phyloP scores from a whole-genome alignment of 1,140 invertebrate genomes.

The Lucilia sericata region DNA sequence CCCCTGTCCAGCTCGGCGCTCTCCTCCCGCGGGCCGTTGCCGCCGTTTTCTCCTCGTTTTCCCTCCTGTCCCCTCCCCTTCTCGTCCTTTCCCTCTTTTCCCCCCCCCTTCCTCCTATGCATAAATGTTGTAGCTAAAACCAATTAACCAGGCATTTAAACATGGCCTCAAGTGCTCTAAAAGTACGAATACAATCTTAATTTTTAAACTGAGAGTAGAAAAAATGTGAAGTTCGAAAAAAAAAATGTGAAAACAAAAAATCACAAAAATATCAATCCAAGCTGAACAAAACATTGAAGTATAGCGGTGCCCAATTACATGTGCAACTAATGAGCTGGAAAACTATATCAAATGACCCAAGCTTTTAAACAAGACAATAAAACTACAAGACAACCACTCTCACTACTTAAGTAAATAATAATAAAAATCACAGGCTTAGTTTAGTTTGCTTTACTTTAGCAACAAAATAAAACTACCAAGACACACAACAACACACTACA shows the following conservation, averaged over 20 bases:
- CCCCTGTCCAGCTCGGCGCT: too few relatives aligned
- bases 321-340: slow-evolving; percentile 47
- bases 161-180: neutral
- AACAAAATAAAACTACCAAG: neutral
- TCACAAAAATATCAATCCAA: neutral
- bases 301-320: slow-evolving; percentile 47
- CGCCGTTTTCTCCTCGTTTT: too few relatives aligned
- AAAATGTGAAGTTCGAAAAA: neutral
- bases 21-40: too few relatives aligned
- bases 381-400: neutral
- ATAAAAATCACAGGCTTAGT: slow-evolving; percentile 28
- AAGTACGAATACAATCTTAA: neutral
- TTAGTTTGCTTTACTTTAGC: neutral
- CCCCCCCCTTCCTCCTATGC: too few relatives aligned
- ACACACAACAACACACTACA: too few relatives aligned
- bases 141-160: slow-evolving; percentile 32
- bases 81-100: too few relatives aligned
- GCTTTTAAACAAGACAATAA: neutral
- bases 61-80: too few relatives aligned
- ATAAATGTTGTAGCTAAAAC: slow-evolving; percentile 23
- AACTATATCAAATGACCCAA: slow-evolving; percentile 49
- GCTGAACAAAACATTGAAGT: neutral
- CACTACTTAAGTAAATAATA: slow-evolving; percentile 23
- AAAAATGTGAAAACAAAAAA: neutral
- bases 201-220: neutral